Percentiles rank a stretch among this genome's conserved stretches.
phyloP scores from a whole-genome alignment of 2,888 invertebrate genomes.

The Leucania comma region DNA sequence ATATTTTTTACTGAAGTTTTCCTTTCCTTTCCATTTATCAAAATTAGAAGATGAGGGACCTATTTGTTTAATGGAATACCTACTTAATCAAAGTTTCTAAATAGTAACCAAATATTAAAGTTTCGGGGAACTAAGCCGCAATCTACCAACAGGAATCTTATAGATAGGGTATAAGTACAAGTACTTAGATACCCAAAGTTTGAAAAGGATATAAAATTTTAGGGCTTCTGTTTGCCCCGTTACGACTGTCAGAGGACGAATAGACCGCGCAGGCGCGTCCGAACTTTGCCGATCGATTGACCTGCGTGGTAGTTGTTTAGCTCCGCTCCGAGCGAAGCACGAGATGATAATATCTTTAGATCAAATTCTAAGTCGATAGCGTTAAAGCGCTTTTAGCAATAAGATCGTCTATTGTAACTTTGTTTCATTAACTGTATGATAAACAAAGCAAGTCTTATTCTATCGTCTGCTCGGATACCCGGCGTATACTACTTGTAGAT shows the following conservation, averaged over 20 bases:
- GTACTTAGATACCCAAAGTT: constrained; percentile 11
- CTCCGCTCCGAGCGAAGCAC: constrained; percentile 5
- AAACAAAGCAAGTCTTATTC: too few relatives aligned
- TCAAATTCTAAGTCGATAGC: constrained; percentile 32
- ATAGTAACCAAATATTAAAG: not conserved
- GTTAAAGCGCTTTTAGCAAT: constrained; percentile 2
- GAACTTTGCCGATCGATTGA: constrained; percentile 37
- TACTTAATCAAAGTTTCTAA: not conserved
- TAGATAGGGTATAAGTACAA: not conserved
- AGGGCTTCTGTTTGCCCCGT: constrained; percentile 31
- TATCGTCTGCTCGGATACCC: too few relatives aligned
- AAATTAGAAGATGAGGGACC: constrained; percentile 5
- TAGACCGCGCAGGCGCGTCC: constrained; percentile 46
- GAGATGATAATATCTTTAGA: constrained; percentile 41
- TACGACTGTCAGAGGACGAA: constrained; percentile 13
- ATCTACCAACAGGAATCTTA: not conserved
- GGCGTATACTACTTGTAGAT: too few relatives aligned
- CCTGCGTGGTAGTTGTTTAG: constrained; percentile 19
- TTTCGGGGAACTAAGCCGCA: constrained; percentile 3
- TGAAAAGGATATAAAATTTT: constrained; percentile 25
- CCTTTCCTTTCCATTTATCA: constrained; percentile 1
- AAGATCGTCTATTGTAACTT: too few relatives aligned
- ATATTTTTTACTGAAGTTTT: constrained; percentile 13
- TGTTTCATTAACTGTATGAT: too few relatives aligned
- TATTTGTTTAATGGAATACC: not conserved